Conservation (phyloP, 2,113 vertebrate species). For the Gavia stellata region DNA sequence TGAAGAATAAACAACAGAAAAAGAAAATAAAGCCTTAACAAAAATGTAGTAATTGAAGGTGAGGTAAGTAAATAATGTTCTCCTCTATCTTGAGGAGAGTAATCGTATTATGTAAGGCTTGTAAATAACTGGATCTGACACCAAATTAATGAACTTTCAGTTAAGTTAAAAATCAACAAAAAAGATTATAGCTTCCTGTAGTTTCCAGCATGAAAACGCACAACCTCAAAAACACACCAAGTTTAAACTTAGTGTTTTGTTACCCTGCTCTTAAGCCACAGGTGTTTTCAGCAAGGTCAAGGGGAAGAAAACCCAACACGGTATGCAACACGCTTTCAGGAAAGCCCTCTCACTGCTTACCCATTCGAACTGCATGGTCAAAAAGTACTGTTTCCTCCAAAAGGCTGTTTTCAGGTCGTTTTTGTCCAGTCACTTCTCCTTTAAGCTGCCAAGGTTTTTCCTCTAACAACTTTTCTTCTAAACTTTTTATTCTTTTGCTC, state of each 20-base stretch:
- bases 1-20: background rate
- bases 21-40: background rate
- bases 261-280: background rate
- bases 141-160: background rate
- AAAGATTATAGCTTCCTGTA: background rate
- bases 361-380: slow-evolving; percentile 84
- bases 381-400: slow-evolving; percentile 89
- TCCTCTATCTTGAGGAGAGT: background rate
- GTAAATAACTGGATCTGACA: background rate
- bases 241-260: background rate
- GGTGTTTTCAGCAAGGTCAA: background rate
- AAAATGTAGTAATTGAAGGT: background rate
- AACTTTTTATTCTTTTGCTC: slow-evolving; percentile 82
- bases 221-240: background rate
- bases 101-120: background rate
- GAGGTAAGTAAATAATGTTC: background rate
- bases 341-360: slow-evolving; percentile 54
- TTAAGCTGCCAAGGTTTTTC: slow-evolving; percentile 93
- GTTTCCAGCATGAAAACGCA: background rate
- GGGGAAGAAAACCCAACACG: background rate
- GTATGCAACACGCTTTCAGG: background rate
- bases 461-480: slow-evolving; percentile 84
- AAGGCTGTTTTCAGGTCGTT: slow-evolving; percentile 93
- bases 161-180: background rate
- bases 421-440: slow-evolving; percentile 87